Evolutionary conservation across 2,888 invertebrate genomes (phyloP).

Genomic region (Prosapia bicincta): DNA sequence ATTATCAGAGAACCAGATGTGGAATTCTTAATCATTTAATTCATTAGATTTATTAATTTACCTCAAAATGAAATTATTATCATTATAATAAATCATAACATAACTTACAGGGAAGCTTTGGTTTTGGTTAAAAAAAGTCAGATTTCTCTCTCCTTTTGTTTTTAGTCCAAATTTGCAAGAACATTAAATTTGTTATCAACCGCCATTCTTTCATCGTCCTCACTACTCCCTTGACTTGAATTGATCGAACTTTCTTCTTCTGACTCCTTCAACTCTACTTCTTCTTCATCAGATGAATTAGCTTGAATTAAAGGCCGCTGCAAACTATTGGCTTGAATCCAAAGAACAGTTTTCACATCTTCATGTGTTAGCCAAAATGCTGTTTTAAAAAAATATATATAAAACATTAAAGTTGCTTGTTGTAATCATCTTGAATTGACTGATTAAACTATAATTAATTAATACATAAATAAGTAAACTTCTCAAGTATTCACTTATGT

Average conservation of each 20-base stretch:
- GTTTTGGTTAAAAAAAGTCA: not conserved
- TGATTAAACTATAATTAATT: no score
- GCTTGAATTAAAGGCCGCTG: slow-evolving; percentile 34
- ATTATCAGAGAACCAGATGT: no score
- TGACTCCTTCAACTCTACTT: slow-evolving; percentile 33
- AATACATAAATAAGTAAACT: slow-evolving; percentile 34
- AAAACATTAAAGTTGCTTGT: no score
- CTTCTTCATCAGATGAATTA: slow-evolving; percentile 42
- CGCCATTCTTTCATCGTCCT: slow-evolving; percentile 39
- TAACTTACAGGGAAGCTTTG: not conserved
- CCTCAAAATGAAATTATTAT: no score
- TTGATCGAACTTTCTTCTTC: slow-evolving; percentile 22
- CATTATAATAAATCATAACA: no score
- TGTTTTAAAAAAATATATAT: no score
- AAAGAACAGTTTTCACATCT: slow-evolving; percentile 60
- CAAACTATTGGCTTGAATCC: slow-evolving; percentile 59
- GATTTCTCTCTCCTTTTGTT: not conserved
- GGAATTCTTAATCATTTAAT: no score
- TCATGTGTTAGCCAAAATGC: slow-evolving; percentile 59
- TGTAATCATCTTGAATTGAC: no score
- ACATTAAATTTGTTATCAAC: slow-evolving; percentile 38
- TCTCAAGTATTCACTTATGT: not conserved
- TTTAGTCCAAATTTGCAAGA: slow-evolving; percentile 29
- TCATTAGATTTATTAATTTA: no score
- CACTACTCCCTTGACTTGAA: slow-evolving; percentile 40